A percentile compares a stretch with the other conserved stretches of the same genome.
phyloP scores from a whole-genome alignment of 2,888 invertebrate species.

The Heliconius aoede region DNA sequence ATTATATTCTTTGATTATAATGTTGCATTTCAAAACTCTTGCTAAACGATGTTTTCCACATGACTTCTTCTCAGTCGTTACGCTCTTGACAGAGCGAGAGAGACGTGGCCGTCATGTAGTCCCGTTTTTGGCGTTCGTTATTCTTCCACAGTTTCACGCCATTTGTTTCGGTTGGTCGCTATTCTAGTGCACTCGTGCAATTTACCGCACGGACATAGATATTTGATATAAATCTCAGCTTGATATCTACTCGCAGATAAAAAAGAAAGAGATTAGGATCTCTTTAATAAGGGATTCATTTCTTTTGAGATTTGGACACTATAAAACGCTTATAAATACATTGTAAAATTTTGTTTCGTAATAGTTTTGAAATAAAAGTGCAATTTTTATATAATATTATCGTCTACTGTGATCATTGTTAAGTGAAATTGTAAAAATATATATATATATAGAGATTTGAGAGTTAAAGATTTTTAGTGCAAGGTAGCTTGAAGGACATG shows the following conservation, averaged over 20 bases:
- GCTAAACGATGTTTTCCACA: not conserved
- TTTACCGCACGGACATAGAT: no score
- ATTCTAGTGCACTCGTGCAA: no score
- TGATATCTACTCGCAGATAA: no score
- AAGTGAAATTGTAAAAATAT: conserved; percentile 6
- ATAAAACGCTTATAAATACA: not conserved
- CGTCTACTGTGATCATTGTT: conserved; percentile 16
- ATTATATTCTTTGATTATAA: conserved; percentile 8
- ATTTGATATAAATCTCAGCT: no score
- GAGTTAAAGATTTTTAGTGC: conserved; percentile 12
- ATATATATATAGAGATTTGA: not conserved
- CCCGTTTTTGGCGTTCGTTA: no score
- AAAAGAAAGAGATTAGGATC: not conserved
- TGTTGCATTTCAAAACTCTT: conserved; percentile 11
- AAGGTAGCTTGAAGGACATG: not conserved
- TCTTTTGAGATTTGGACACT: not conserved
- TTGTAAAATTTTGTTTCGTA: not conserved
- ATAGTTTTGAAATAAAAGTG: not conserved
- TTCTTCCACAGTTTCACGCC: no score
- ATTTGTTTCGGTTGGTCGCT: no score
- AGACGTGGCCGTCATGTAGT: no score
- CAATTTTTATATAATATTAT: conserved; percentile 1
- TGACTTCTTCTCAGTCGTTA: no score
- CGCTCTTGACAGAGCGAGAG: no score
- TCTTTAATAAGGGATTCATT: not conserved